Evolutionary conservation across 2,888 invertebrate genomes (phyloP), one percentile per base, ranked within the genome.

Genomic region (Tenodera sinensis): DNA sequence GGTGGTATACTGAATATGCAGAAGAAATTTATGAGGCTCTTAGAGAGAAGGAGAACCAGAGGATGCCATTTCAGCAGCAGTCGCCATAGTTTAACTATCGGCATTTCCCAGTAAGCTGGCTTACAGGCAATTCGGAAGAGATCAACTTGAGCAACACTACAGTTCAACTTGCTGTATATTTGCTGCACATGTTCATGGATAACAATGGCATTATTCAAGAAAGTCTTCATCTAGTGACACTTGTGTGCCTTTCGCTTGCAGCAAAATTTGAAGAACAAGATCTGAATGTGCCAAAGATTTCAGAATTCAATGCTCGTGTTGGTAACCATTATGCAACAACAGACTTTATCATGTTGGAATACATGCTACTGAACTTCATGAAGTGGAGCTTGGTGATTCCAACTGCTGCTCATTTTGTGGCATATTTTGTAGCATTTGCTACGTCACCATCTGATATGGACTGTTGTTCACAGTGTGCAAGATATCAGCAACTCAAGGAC

Each of bases 121-220:
- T 95, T 7, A 93, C 94, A 34, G 93, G 94, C 34, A 94, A 94
- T 82, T 93, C 94, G 15, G 94, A 94, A 91, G 90, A 91, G 86
- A 91, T 92, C 84, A 91, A 92, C 25, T 89, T 93, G 20, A 92
- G 92, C 82, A 90, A 90, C 1, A 92, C 92, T 6, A 92, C 93
- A 0, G 91, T 96, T 25, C 96, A 96, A 93, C 93, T 96, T 0
- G 96, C 96, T 0, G 95, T 97, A 0, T 95, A 96, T 88, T 93
- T 96, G 20, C 92, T 97, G 87, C 97, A 97, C 92, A 93, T 95
- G 87, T 96, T 97, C 92, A 96, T 97, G 96, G 97, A 97, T 91
- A 95, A 95, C 4, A 96, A 96, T 92, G 93, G 95, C n/a, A 95
- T 97, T 89, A 93, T 95, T 2, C 92, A 94, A 0, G 95, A 96